A percentile compares a stretch with the other conserved stretches of the same genome.
phyloP scores from a whole-genome alignment of 1,140 invertebrate species.

The Bilobella aurantiaca region DNA sequence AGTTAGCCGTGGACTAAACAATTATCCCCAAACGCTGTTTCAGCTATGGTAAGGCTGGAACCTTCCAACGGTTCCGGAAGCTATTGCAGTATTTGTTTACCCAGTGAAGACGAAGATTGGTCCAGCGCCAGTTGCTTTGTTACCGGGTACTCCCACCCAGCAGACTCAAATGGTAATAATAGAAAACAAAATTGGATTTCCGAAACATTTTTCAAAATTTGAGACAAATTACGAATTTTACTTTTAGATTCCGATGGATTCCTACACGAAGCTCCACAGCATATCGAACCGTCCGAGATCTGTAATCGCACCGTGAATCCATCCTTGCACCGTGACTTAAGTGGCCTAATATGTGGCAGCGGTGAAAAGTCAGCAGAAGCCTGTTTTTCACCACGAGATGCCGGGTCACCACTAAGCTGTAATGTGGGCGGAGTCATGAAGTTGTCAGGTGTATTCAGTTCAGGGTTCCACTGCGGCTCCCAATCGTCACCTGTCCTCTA shows the following conservation, averaged over 20 bases:
- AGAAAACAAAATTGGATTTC: too few relatives aligned
- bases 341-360: slow-evolving; percentile 24
- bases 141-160: slow-evolving; percentile 26
- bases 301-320: slow-evolving; percentile 15
- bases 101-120: slow-evolving; percentile 7
- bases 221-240: too few relatives aligned
- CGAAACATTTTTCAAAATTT: too few relatives aligned
- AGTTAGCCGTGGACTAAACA: too few relatives aligned
- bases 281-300: slow-evolving; percentile 17
- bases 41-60: slow-evolving; percentile 20
- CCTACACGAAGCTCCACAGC: slow-evolving; percentile 32
- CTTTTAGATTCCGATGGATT: slow-evolving; percentile 28
- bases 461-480: slow-evolving; percentile 29
- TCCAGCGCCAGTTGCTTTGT: slow-evolving; percentile 24
- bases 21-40: too few relatives aligned
- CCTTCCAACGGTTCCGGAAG: slow-evolving; percentile 4
- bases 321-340: slow-evolving; percentile 3
- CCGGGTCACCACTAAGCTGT: slow-evolving; percentile 26
- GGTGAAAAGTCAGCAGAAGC: slow-evolving; percentile 28
- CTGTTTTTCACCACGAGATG: slow-evolving; percentile 30
- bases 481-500: slow-evolving; percentile 20
- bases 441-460: slow-evolving; percentile 24
- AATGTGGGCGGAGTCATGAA: slow-evolving; percentile 3
- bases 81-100: slow-evolving; percentile 27
- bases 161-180: background rate